These are phyloP conservation scores for Leptopilina syphax DNA, from an alignment of 2,888 invertebrate genomes.

Conservation along the genomic window DNA sequence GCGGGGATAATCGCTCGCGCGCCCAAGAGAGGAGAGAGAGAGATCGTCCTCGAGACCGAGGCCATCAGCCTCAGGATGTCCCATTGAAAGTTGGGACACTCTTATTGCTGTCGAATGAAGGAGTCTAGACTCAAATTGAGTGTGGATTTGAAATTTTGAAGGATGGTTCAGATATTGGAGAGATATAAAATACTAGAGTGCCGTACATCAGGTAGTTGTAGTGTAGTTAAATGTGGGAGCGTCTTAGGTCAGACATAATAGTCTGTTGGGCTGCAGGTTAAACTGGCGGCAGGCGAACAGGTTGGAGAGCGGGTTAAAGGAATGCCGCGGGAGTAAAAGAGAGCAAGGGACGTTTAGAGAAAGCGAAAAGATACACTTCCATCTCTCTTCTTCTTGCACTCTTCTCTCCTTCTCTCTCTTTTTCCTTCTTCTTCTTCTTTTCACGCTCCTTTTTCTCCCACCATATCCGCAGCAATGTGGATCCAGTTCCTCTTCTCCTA, in stretches of 20 bases:
- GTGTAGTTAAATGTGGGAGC: constrained; percentile 71
- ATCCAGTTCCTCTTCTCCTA: constrained; percentile 17
- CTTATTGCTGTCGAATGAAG: background rate
- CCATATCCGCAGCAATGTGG: background rate
- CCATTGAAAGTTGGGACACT: constrained; percentile 32
- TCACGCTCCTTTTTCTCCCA: constrained; percentile 10
- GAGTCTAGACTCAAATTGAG: constrained; percentile 20
- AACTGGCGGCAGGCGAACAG: constrained; percentile 67
- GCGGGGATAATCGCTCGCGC: background rate
- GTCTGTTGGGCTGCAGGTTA: constrained; percentile 71
- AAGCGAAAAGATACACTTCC: constrained; percentile 24
- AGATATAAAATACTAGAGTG: constrained; percentile 20
- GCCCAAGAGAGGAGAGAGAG: background rate
- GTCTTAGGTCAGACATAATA: constrained; percentile 71
- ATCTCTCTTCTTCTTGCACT: constrained; percentile 16
- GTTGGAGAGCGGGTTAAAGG: constrained; percentile 67
- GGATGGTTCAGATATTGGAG: background rate
- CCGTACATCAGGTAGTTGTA: constrained; percentile 54
- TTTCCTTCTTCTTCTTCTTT: constrained; percentile 9
- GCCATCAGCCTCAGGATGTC: constrained; percentile 35
- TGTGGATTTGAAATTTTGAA: constrained; percentile 23
- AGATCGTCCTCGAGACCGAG: constrained; percentile 32
- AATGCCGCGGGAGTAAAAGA: constrained; percentile 67
- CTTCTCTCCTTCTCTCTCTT: constrained; percentile 7
- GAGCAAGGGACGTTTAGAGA: constrained; percentile 54